Evolutionary conservation across 1,140 invertebrate genomes (phyloP).

Genomic region (Brachionus koreanus): DNA sequence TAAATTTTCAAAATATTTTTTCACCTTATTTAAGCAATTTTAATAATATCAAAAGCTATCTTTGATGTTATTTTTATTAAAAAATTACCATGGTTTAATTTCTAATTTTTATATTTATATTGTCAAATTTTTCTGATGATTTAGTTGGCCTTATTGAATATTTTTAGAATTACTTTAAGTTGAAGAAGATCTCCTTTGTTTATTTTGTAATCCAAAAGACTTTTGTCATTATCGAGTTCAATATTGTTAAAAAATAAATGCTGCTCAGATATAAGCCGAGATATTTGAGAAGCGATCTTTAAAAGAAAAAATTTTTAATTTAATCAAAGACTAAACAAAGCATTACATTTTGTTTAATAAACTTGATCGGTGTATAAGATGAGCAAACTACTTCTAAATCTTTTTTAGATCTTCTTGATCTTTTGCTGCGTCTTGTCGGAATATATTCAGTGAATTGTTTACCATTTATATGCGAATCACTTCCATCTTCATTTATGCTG

Average conservation of each 20-base stretch:
- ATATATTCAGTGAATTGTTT: neutral
- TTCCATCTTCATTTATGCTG: neutral
- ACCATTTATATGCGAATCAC: neutral
- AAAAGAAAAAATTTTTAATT: neutral
- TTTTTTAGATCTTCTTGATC: neutral
- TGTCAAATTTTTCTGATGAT: too few relatives aligned
- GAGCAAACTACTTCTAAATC: slow-evolving; percentile 21
- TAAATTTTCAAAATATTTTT: too few relatives aligned
- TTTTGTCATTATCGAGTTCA: slow-evolving; percentile 22
- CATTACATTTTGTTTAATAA: neutral
- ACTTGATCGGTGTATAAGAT: neutral
- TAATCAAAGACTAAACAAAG: neutral
- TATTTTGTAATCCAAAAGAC: slow-evolving; percentile 2
- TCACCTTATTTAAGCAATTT: too few relatives aligned
- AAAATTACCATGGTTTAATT: too few relatives aligned
- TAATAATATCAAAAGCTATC: too few relatives aligned
- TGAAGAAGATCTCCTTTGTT: neutral
- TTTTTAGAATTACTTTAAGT: too few relatives aligned
- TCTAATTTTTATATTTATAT: too few relatives aligned
- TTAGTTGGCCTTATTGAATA: too few relatives aligned
- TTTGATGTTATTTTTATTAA: too few relatives aligned
- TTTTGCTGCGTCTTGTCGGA: neutral
- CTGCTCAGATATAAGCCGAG: slow-evolving; percentile 11
- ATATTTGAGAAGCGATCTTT: slow-evolving; percentile 17
- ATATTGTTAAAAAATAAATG: slow-evolving; percentile 22